Evolutionary conservation across 2,113 vertebrate species (phyloP), one percentile per base, ranked within the genome.

Genomic region (Antechinus flavipes): DNA sequence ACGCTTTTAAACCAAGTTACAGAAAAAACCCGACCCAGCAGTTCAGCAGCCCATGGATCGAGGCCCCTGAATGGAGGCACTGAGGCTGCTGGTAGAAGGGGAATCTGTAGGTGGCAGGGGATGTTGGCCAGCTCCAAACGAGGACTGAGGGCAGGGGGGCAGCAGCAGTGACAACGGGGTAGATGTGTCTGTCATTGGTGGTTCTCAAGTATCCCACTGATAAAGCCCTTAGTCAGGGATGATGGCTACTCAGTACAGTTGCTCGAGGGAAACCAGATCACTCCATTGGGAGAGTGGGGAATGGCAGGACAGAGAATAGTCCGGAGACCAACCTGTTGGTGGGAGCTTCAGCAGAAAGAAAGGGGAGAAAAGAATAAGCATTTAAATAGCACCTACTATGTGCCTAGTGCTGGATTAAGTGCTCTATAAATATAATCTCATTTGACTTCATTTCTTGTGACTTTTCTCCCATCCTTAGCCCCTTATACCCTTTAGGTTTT

Each of bases 1-100:
- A 94, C 93, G 94, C 95, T 89, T 93, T 95, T 12, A 35, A 49
- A 91, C 90, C 94, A 92, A 91, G 94, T 94, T 92, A 47, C 93
- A 91, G 89, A 92, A 89, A 53, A 24, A 50, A 30, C 0, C 0
- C 1, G 50, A 52, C 50, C 9, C 50, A 52, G 50, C 46, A 89
- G 35, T 50, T 30, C 0, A 9, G 91, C 95, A 92, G n/a, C 54
- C 91, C 91, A 42, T 49, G 56, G 0, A 0, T n/a, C 27, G 9
- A 56, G 92, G 93, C 53, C 90, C 49, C 46, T 90, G 61, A 53
- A 84, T 8, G 68, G 27, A 56, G 35, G 58, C 26, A 0, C 30
- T 30, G 6, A 3, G 52, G 54, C 49, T 27, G 2, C 11, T 49
- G 10, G 0, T 54, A 42, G 10, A 25, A 56, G 89, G 54, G 8